phyloP scores from a whole-genome alignment of 2,888 invertebrate genomes.

The Melolontha melolontha region DNA sequence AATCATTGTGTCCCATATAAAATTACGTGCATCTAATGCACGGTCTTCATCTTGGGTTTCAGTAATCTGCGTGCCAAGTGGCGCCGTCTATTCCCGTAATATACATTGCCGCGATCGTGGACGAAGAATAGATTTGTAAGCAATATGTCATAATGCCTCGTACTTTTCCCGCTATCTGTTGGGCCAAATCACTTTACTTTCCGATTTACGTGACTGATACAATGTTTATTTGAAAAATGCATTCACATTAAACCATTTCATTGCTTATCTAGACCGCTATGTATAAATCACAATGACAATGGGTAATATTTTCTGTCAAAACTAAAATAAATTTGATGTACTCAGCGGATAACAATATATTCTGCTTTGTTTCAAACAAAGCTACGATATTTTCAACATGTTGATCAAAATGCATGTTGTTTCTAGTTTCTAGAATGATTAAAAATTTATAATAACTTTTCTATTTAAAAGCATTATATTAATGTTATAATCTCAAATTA shows the following conservation, averaged over 20 bases:
- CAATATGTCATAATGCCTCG: slow-evolving; percentile 51
- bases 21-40: slow-evolving; percentile 53
- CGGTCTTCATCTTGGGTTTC: slow-evolving; percentile 50
- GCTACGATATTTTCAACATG: not conserved
- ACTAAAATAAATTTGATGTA: slow-evolving; percentile 36
- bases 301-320: slow-evolving; percentile 40
- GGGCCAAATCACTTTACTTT: slow-evolving; percentile 45
- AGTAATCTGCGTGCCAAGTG: slow-evolving; percentile 53
- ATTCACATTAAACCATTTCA: slow-evolving; percentile 24
- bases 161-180: slow-evolving; percentile 47
- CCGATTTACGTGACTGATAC: slow-evolving; percentile 45
- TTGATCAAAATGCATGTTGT: not conserved
- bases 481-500: no score
- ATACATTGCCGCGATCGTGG: slow-evolving; percentile 49
- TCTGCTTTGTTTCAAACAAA: slow-evolving; percentile 21
- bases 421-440: not conserved
- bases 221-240: slow-evolving; percentile 44
- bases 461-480: no score
- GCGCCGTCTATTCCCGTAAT: slow-evolving; percentile 48
- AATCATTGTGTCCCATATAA: slow-evolving; percentile 53
- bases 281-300: slow-evolving; percentile 38
- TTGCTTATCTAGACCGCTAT: slow-evolving; percentile 23
- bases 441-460: not conserved
- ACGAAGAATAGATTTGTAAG: slow-evolving; percentile 51
- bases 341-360: slow-evolving; percentile 8